phyloP scores from a whole-genome alignment of 2,113 vertebrate species.

The Chunga burmeisteri region DNA sequence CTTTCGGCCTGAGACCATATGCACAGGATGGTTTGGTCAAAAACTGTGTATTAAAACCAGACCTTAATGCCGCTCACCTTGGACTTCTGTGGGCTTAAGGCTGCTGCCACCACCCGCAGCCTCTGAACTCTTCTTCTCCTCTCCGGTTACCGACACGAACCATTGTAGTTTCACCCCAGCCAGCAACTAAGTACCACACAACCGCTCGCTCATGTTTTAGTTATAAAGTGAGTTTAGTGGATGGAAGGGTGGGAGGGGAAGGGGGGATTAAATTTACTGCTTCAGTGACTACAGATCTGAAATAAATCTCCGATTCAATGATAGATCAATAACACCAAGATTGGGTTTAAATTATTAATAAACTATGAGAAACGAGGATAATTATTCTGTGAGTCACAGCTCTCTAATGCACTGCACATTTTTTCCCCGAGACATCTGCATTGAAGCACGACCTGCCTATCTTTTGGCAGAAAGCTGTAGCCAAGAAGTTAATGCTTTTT shows the following conservation, averaged over 20 bases:
- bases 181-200: no score
- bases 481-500: conserved; percentile 36
- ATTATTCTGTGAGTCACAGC: conserved; percentile 42
- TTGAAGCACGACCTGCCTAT: background rate
- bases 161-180: no score
- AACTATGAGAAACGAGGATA: conserved; percentile 45
- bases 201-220: conserved; percentile 18
- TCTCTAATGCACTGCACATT: conserved; percentile 45
- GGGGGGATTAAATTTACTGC: conserved; percentile 61
- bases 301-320: conserved; percentile 58
- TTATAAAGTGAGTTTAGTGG: conserved; percentile 62
- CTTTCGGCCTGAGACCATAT: background rate
- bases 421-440: conserved; percentile 51
- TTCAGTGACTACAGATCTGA: conserved; percentile 65
- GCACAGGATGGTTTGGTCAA: background rate
- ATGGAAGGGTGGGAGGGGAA: background rate
- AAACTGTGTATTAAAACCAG: background rate
- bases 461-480: conserved; percentile 41
- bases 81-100: background rate
- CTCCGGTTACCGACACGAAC: background rate
- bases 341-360: conserved; percentile 68
- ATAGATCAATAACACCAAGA: conserved; percentile 58
- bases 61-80: background rate
- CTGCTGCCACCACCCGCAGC: background rate
- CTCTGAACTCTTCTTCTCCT: background rate